Evolutionary conservation across 2,797 vertebrate species (phyloP).

Genomic region (Loriculus beryllinus): DNA sequence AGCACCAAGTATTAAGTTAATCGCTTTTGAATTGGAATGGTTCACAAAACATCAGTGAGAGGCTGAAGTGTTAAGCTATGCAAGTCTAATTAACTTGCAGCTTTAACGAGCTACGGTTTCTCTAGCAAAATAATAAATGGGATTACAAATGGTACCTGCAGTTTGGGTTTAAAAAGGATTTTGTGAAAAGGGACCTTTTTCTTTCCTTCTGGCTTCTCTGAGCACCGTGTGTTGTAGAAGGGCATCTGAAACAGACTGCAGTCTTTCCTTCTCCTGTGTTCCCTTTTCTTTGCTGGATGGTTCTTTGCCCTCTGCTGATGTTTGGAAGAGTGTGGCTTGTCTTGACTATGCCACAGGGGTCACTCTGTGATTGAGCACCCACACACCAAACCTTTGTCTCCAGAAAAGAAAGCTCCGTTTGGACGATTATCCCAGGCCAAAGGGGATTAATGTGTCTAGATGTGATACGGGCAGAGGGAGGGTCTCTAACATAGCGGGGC

Average conservation of each 20-base stretch:
- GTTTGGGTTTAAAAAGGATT: background rate
- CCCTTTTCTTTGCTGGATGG: background rate
- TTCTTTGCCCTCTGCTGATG: background rate
- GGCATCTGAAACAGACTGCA: background rate
- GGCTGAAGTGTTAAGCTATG: background rate
- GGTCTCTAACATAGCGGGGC: background rate
- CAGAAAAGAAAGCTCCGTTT: background rate
- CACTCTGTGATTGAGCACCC: background rate
- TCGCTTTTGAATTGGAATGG: background rate
- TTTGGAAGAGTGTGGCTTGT: background rate
- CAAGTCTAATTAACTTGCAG: background rate
- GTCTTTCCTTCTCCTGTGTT: background rate
- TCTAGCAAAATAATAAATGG: background rate
- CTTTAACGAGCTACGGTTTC: background rate
- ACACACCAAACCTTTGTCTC: background rate
- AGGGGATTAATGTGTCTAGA: background rate
- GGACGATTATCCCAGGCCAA: background rate
- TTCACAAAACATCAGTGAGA: background rate
- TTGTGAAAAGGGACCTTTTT: background rate
- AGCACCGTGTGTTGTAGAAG: background rate
- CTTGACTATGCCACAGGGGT: fast-evolving
- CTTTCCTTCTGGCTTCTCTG: background rate
- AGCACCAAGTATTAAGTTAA: background rate
- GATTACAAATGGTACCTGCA: background rate
- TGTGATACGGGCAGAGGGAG: background rate